These are phyloP conservation scores for Trichacis sp. DNA, from an alignment of 2,888 invertebrate species.

Conservation along the genomic window DNA sequence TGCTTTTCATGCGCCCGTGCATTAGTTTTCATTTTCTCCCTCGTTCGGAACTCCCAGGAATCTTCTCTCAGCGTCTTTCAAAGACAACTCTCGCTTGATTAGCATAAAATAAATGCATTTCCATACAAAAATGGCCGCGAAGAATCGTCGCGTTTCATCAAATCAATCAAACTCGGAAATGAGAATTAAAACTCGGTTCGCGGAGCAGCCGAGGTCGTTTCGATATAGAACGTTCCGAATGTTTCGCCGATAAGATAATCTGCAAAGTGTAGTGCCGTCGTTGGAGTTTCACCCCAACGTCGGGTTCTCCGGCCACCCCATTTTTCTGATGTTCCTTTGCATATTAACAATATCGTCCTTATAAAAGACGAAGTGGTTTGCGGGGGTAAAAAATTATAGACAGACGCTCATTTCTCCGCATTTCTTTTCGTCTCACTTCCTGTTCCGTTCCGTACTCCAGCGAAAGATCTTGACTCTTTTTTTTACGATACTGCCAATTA, in stretches of 20 bases:
- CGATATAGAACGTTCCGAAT: constrained; percentile 26
- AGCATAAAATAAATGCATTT: constrained; percentile 29
- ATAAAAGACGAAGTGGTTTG: constrained; percentile 54
- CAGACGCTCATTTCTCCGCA: constrained; percentile 43
- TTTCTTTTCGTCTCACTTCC: constrained; percentile 48
- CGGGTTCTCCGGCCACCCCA: constrained; percentile 61
- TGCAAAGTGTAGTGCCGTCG: constrained; percentile 32
- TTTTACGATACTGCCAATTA: constrained; percentile 70
- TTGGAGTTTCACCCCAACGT: constrained; percentile 28
- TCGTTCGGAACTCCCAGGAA: constrained; percentile 11
- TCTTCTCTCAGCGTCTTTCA: constrained; percentile 14
- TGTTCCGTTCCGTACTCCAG: constrained; percentile 42
- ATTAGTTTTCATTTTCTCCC: constrained; percentile 42
- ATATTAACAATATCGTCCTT: constrained; percentile 69
- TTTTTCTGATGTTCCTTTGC: constrained; percentile 68
- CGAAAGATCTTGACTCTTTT: constrained; percentile 57
- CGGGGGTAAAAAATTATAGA: constrained; percentile 66
- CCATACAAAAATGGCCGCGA: not conserved
- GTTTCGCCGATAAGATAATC: constrained; percentile 60
- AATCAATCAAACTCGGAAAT: not conserved
- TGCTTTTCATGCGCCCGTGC: constrained; percentile 38
- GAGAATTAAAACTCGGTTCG: too few relatives aligned
- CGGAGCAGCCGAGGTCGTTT: not conserved
- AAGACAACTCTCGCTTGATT: constrained; percentile 33
- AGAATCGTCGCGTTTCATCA: not conserved